Evolutionary conservation across 1,140 invertebrate species (phyloP).

Genomic region (Venturia canescens): DNA sequence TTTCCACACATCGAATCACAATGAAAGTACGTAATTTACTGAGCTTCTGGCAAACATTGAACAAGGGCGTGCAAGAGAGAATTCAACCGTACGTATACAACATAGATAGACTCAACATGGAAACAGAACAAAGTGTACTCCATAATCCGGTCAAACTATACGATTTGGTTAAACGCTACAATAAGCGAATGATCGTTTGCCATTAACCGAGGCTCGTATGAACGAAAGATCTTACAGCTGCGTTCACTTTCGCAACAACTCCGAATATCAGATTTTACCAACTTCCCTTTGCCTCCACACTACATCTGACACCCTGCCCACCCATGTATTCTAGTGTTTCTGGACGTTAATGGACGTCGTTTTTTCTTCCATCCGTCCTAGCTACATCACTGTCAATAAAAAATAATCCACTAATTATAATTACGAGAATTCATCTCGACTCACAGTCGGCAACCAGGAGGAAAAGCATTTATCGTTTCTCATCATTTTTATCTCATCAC

Average conservation of each 20-base stretch:
- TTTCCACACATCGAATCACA: too few relatives aligned
- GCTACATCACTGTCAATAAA: background rate
- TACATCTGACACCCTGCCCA: too few relatives aligned
- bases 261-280: conserved; percentile 25
- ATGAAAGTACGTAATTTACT: too few relatives aligned
- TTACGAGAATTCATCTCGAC: too few relatives aligned
- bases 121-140: conserved; percentile 6
- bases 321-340: too few relatives aligned
- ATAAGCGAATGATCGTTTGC: conserved; percentile 25
- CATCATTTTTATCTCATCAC: too few relatives aligned
- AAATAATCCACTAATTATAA: too few relatives aligned
- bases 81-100: too few relatives aligned
- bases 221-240: background rate
- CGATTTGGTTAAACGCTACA: background rate
- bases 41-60: background rate
- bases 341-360: too few relatives aligned
- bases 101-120: background rate
- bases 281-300: too few relatives aligned
- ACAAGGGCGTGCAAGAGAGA: background rate
- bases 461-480: too few relatives aligned
- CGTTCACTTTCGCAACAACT: background rate
- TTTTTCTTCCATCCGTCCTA: background rate
- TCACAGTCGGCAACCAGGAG: too few relatives aligned
- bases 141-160: background rate
- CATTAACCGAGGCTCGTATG: conserved; percentile 16